Evolutionary conservation across 2,113 vertebrate genomes (phyloP).

Genomic region (Podarcis cretensis): DNA sequence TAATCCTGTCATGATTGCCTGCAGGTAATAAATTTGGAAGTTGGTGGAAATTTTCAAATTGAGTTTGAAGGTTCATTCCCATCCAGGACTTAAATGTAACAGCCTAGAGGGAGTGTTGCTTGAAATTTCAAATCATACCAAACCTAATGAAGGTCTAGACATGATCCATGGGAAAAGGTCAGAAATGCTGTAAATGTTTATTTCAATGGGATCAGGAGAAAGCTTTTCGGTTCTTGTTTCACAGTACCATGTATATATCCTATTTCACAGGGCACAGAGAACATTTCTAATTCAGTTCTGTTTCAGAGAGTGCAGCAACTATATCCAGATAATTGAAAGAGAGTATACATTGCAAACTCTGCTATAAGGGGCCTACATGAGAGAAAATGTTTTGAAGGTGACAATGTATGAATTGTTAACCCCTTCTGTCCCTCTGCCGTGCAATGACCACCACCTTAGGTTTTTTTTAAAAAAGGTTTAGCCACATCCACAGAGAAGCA

Average conservation of each 20-base stretch:
- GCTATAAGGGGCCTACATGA: neutral
- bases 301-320: slow-evolving; percentile 30
- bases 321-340: slow-evolving; percentile 39
- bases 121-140: slow-evolving; percentile 64
- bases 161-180: slow-evolving; percentile 75
- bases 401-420: accelerated
- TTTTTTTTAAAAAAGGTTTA: neutral
- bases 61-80: slow-evolving; percentile 46
- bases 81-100: slow-evolving; percentile 67
- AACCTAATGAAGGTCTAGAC: slow-evolving; percentile 72
- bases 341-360: neutral
- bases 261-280: slow-evolving; percentile 37
- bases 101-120: slow-evolving; percentile 68
- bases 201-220: slow-evolving; percentile 56
- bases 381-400: neutral
- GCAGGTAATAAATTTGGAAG: slow-evolving; percentile 49
- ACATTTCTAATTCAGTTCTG: slow-evolving; percentile 46
- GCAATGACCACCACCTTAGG: neutral
- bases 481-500: neutral
- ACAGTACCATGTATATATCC: slow-evolving; percentile 34
- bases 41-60: slow-evolving; percentile 60
- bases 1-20: slow-evolving; percentile 77
- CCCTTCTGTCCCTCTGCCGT: neutral
- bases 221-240: slow-evolving; percentile 53
- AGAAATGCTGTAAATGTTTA: slow-evolving; percentile 72